phyloP scores from a whole-genome alignment of 2,113 vertebrate species.

The Ageneiosus marmoratus region DNA sequence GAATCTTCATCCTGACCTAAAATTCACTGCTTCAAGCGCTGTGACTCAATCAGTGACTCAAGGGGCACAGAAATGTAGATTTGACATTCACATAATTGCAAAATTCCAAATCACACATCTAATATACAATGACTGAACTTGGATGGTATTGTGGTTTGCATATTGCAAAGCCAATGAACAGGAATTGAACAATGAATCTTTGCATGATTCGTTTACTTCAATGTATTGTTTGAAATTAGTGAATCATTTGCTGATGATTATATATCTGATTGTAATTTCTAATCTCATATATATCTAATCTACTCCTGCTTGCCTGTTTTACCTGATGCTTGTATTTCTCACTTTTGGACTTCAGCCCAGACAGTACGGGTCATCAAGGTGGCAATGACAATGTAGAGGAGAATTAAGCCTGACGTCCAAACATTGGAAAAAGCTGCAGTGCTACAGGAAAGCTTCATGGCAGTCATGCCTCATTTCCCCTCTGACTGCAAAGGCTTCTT shows the following conservation, averaged over 20 bases:
- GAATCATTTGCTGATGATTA: neutral
- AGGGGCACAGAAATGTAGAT: neutral
- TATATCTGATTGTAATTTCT: too few relatives aligned
- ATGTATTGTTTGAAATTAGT: neutral
- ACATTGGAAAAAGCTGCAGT: neutral
- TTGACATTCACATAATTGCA: neutral
- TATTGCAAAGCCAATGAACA: neutral
- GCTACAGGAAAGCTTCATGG: neutral
- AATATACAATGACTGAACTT: neutral
- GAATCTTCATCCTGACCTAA: neutral
- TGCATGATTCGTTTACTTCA: neutral
- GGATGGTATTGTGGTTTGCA: neutral
- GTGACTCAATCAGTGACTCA: neutral
- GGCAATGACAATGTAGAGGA: neutral
- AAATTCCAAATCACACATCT: neutral
- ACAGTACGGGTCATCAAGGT: neutral
- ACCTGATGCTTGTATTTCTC: neutral
- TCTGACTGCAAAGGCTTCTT: constrained; percentile 21
- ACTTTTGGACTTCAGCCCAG: neutral
- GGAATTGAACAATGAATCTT: neutral
- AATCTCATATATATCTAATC: neutral
- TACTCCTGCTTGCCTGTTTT: neutral
- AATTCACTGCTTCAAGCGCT: neutral
- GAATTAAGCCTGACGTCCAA: neutral
- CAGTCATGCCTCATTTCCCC: constrained; percentile 18